Percentiles rank a stretch among this genome's conserved stretches.
Conservation (phyloP, 1,140 invertebrate species). For the Drosophila kikkawai region DNA sequence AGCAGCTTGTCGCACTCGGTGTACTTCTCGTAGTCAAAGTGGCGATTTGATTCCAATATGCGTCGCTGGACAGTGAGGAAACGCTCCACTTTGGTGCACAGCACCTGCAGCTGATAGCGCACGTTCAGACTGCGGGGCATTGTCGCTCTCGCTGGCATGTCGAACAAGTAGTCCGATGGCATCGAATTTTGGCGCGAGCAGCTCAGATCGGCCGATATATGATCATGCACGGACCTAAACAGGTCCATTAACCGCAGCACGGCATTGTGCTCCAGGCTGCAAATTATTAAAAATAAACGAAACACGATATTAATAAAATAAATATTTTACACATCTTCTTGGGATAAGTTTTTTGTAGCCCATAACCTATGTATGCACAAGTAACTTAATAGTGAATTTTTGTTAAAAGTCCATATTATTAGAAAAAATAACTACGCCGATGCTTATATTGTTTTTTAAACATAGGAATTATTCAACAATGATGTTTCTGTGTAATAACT, state of each 20-base stretch:
- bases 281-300: not conserved
- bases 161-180: slow-evolving; percentile 47
- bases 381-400: not conserved
- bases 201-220: slow-evolving; percentile 42
- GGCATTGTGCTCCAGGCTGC: slow-evolving; percentile 36
- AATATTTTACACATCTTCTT: not conserved
- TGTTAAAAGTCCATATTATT: not conserved
- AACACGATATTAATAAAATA: not conserved
- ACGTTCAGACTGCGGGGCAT: slow-evolving; percentile 59
- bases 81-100: slow-evolving; percentile 57
- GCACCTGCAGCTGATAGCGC: slow-evolving; percentile 69
- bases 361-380: no score
- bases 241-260: slow-evolving; percentile 58
- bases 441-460: no score
- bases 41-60: slow-evolving; percentile 54
- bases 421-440: not conserved
- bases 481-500: not conserved
- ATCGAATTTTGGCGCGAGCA: slow-evolving; percentile 32
- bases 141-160: slow-evolving; percentile 29
- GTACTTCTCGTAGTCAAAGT: slow-evolving; percentile 60
- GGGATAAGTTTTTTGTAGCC: no score
- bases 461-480: no score
- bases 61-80: slow-evolving; percentile 51
- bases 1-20: slow-evolving; percentile 61
- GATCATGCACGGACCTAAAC: slow-evolving; percentile 62